Percentiles rank a stretch among this genome's conserved stretches.
phyloP scores from a whole-genome alignment of 2,797 vertebrate species.

The Rhinella marina region DNA sequence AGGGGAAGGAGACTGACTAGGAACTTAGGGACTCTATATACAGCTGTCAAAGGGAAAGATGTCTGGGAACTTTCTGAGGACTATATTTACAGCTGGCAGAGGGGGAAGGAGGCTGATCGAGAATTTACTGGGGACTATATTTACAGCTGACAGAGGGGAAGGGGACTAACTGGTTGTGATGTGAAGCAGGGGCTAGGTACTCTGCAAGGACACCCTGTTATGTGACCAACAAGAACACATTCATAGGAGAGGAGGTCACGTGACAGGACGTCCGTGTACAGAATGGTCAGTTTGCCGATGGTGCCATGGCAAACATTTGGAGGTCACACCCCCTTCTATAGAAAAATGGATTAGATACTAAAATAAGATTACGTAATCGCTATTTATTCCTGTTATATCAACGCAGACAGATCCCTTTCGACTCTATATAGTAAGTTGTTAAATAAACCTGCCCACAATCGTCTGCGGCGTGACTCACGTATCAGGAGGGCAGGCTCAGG shows the following conservation, averaged over 20 bases:
- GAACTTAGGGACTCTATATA: no score
- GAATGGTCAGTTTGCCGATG: not conserved
- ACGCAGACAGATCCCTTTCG: not conserved
- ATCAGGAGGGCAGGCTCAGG: conserved; percentile 39
- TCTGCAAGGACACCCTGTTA: not conserved
- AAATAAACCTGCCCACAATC: not conserved
- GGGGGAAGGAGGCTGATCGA: no score
- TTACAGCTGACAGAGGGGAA: no score
- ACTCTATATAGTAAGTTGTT: not conserved
- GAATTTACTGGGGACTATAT: no score
- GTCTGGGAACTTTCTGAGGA: no score
- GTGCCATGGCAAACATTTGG: not conserved
- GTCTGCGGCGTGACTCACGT: not conserved
- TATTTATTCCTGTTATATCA: not conserved
- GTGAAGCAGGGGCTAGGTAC: not conserved
- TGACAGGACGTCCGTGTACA: not conserved
- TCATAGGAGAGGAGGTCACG: not conserved
- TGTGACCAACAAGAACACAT: not conserved
- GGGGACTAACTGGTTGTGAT: no score
- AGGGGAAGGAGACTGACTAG: no score
- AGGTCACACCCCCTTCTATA: not conserved
- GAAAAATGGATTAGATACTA: not conserved
- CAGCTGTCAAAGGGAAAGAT: no score
- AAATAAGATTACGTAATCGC: not conserved
- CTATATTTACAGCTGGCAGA: no score